These are phyloP conservation scores for Hyppa rectilinea DNA, from an alignment of 2,888 invertebrate genomes.

Conservation along the genomic window DNA sequence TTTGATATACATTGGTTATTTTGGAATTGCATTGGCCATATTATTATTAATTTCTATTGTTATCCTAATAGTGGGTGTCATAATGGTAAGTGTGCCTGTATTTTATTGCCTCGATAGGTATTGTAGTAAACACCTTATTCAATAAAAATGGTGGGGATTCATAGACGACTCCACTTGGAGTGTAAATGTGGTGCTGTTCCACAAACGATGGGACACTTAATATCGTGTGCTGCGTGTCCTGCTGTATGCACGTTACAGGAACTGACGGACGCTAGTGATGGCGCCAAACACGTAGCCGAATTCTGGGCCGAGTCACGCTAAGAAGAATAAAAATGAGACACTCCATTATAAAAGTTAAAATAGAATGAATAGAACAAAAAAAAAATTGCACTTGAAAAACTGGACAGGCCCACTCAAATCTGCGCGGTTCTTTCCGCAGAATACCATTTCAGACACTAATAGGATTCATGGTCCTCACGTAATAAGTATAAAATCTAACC, in stretches of 20 bases:
- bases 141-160: no score
- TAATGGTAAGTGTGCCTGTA: slow-evolving; percentile 1
- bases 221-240: no score
- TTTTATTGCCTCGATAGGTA: background rate
- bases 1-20: background rate
- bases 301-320: no score
- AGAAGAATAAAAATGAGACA: no score
- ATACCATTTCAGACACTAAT: background rate
- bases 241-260: no score
- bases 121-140: background rate
- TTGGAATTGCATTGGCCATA: slow-evolving; percentile 3
- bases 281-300: no score
- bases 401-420: background rate
- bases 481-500: no score
- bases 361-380: no score
- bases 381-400: background rate
- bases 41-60: slow-evolving; percentile 14
- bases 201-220: no score
- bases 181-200: no score
- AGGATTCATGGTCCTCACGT: background rate
- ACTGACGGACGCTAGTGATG: no score
- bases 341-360: background rate
- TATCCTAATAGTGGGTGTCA: background rate
- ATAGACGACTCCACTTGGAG: no score
- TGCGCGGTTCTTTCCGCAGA: background rate